phyloP scores from a whole-genome alignment of 2,797 vertebrate genomes.

The Alcedo quadribrachys region DNA sequence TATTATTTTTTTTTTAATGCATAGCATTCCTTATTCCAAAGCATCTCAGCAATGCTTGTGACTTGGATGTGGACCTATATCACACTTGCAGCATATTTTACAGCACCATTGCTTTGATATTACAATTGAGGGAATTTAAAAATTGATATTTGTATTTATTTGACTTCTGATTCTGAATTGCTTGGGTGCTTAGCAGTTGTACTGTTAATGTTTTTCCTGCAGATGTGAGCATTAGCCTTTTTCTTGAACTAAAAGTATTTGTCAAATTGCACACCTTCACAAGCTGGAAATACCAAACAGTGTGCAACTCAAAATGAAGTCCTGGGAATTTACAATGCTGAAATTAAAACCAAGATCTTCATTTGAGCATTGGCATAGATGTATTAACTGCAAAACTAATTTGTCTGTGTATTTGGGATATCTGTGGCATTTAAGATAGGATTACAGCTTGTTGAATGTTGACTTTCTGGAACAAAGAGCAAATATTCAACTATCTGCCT shows the following conservation, averaged over 20 bases:
- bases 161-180: not conserved
- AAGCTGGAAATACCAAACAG: not conserved
- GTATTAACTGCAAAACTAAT: not conserved
- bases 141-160: not conserved
- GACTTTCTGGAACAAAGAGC: not conserved
- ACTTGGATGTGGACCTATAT: accelerated
- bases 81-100: not conserved
- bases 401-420: not conserved
- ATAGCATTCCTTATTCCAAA: not conserved
- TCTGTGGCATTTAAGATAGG: not conserved
- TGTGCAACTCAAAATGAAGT: not conserved
- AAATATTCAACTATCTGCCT: not conserved
- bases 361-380: not conserved
- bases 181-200: not conserved
- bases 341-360: not conserved
- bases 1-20: not conserved
- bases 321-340: not conserved
- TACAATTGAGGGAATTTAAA: not conserved
- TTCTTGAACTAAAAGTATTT: not conserved
- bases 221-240: not conserved
- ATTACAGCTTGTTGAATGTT: not conserved
- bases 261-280: not conserved
- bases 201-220: not conserved
- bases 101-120: not conserved
- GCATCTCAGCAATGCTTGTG: not conserved